Evolutionary conservation across 2,888 invertebrate genomes (phyloP), one percentile per base, ranked within the genome.

Genomic region (Acrocyrtus sp.): DNA sequence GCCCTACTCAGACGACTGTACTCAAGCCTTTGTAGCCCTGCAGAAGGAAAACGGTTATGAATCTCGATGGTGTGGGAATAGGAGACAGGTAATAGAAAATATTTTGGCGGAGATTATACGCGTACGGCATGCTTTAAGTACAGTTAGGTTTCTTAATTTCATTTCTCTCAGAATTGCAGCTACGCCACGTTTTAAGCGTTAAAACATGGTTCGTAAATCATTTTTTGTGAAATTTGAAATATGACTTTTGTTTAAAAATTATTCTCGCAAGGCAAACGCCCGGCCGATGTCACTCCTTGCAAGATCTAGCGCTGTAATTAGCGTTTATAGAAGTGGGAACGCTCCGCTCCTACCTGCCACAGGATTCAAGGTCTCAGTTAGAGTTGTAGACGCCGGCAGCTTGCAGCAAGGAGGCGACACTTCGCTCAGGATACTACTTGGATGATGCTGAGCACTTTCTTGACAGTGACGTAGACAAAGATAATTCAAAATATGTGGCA

Each of bases 11-110:
- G 61, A 69, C 15, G 69, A 77, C 47, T 77, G 77, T 57, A 54
- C 58, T 8, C 75, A 76, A 21, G 78, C 80, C 6, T 80, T 74
- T 57, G 78, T 80, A 1, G 75, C 80, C n/a, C 74, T 80, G 74
- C 78, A 80, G 43, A 80, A 80, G 34, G 75, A 80, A 45, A 66
- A 78, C 61, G 80, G 78, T 19, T 80, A 76, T 48, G 80, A 80
- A 47, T 78, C 78, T 3, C 45, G 80, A 12, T 80, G 80, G 80
- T 80, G 80, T 61, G 80, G 80, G 10, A 80, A 78, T 70, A 48
- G 78, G 26, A 56, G 78, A 66, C 78, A 78, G 72, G 80, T 76
- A 56, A 48, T 19, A 50, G n/a, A n/a, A n/a, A n/a, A n/a, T n/a
- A n/a, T n/a, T n/a, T n/a, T n/a, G n/a, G n/a, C n/a, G n/a, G n/a